phyloP scores from a whole-genome alignment of 2,797 vertebrate genomes.

The Potorous gilbertii region DNA sequence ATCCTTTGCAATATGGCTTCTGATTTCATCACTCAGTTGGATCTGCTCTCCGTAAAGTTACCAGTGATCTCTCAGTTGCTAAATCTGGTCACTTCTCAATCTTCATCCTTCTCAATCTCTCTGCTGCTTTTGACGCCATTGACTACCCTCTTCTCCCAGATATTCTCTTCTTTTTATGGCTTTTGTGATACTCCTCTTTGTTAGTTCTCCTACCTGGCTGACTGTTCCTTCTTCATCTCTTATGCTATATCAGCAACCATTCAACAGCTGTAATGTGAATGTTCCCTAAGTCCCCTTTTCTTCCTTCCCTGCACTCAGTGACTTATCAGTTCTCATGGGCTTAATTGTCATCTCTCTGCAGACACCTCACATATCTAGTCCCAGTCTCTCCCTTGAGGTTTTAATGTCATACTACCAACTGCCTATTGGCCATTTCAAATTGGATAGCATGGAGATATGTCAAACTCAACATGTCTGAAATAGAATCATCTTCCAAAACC shows the following conservation, averaged over 20 bases:
- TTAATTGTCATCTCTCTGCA: neutral
- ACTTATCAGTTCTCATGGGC: neutral
- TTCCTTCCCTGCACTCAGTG: neutral
- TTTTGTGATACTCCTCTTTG: neutral
- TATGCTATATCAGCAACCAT: neutral
- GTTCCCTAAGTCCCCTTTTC: neutral
- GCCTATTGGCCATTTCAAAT: neutral
- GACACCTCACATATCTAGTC: neutral
- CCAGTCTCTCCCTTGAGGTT: neutral
- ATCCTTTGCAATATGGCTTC: neutral
- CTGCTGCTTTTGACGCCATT: neutral
- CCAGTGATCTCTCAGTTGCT: neutral
- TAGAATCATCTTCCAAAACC: neutral
- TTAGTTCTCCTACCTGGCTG: neutral
- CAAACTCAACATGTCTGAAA: neutral
- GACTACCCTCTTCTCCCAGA: neutral
- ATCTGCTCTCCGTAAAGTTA: neutral
- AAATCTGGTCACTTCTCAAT: neutral
- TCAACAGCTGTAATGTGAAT: neutral
- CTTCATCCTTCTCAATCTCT: neutral
- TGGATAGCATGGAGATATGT: neutral
- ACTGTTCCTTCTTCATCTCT: neutral
- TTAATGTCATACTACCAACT: neutral
- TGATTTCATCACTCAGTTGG: neutral
- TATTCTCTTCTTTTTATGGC: neutral